These are phyloP conservation scores for Dysmachus trigonus DNA, from an alignment of 2,888 invertebrate species.

Conservation along the genomic window DNA sequence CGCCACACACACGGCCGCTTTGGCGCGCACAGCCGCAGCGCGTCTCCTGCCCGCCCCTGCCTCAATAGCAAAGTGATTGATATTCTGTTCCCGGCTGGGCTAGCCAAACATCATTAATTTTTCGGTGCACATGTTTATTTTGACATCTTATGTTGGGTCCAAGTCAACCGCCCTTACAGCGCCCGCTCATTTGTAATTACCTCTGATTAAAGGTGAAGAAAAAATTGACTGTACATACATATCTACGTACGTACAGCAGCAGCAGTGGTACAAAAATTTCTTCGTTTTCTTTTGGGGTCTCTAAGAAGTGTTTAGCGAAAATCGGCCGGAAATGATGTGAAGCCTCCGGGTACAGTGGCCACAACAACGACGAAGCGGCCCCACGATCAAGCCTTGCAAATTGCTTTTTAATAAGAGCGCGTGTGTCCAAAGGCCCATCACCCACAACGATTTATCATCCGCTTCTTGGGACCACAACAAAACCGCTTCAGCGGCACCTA, in stretches of 20 bases:
- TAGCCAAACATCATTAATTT: conserved; percentile 22
- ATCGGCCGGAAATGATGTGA: not conserved
- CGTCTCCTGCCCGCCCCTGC: too few relatives aligned
- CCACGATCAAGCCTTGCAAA: not conserved
- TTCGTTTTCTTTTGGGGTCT: not conserved
- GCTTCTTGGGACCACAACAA: not conserved
- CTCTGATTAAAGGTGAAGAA: not conserved
- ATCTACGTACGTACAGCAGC: not conserved
- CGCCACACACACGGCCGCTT: not conserved
- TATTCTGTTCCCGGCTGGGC: not conserved
- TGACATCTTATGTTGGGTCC: not conserved
- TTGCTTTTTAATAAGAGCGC: conserved; percentile 37
- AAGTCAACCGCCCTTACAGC: not conserved
- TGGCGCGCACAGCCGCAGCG: not conserved
- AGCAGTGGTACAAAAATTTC: not conserved
- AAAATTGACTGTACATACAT: too few relatives aligned
- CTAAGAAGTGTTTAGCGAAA: conserved; percentile 3
- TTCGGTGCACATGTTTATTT: conserved; percentile 14
- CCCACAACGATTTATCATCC: conserved; percentile 25
- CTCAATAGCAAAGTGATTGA: too few relatives aligned
- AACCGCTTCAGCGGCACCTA: not conserved
- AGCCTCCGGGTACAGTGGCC: not conserved
- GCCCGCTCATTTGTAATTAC: conserved; percentile 2
- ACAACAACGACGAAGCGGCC: too few relatives aligned
- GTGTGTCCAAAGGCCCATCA: conserved; percentile 22